Base-by-base conservation (phyloP, 2,113 vertebrate species). In the Irena cyanogastra region DNA sequence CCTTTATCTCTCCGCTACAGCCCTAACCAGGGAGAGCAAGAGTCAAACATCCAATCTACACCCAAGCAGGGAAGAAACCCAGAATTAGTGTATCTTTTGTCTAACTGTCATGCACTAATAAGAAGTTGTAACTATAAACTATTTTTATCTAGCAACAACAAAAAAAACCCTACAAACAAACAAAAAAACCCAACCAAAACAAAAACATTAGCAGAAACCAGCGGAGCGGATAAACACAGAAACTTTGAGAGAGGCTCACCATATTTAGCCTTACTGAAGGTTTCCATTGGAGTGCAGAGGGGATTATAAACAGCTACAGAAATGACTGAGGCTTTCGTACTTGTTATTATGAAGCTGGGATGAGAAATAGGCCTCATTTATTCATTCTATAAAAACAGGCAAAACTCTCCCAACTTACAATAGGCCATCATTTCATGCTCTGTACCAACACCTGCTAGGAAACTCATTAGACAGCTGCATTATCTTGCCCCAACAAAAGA, bases 1-100 rank as follows among this genome's bases (percentile, higher is more conserved):
- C 69, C 63, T 94, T 96, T 97, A 97, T 97, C 97, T 96, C 65
- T 24, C 74, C 54, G 21, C 11, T 64, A 53, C 96, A 97, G 94
- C 35, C 68, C 53, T 82, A 63, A 90, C 17, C 60, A 76, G 47
- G 27, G 54, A 78, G 17, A 37, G 45, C 59, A 59, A 53, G 44
- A 66, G 64, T 78, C 77, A 76, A 81, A 87, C 11, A 83, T 31
- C 13, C 72, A 61, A 35, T 24, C 24, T 47, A 96, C 41, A 66
- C 33, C 35, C 65, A 71, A 83, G 37, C 30, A 44, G 11, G 28
- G 72, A 82, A 86, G 13, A 75, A 81, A 78, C 15, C 0, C 56
- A 65, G 42, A 93, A 81, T 41, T 17, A 61, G 17, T 13, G 1
- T 24, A 21, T 20, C 18, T 37, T 77, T 89, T 59, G 33, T 50